Conservation (phyloP, 1,140 invertebrate species). For the Whitmania pigra region DNA sequence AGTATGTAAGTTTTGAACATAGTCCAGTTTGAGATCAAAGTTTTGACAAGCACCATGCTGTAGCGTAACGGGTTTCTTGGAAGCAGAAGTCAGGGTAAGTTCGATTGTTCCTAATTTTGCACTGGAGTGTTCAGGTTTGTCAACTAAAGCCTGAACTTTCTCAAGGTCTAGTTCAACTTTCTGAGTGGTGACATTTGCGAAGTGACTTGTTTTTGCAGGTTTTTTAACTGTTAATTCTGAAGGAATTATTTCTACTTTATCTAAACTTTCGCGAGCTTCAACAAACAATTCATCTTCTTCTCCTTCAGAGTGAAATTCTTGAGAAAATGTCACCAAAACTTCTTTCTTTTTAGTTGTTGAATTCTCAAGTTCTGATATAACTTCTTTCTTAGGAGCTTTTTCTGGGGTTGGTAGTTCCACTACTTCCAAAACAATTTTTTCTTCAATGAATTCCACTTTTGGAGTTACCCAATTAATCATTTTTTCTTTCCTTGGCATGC, state of each 20-base stretch:
- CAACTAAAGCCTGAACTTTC: too few relatives aligned
- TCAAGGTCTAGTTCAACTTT: background rate
- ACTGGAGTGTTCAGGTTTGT: too few relatives aligned
- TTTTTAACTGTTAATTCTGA: background rate
- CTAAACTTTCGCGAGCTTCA: slow-evolving; percentile 15
- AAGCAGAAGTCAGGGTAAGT: too few relatives aligned
- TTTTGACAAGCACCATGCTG: too few relatives aligned
- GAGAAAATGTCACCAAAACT: slow-evolving; percentile 1
- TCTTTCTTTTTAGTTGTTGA: slow-evolving; percentile 4
- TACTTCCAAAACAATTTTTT: background rate
- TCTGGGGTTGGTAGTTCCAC: background rate
- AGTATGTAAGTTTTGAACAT: background rate
- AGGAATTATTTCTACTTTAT: background rate
- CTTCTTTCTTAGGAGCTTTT: background rate
- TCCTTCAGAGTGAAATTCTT: slow-evolving; percentile 19
- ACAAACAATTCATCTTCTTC: slow-evolving; percentile 18
- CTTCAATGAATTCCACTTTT: background rate
- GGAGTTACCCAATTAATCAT: too few relatives aligned
- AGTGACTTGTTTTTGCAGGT: background rate
- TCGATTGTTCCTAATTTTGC: too few relatives aligned
- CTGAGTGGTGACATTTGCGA: background rate
- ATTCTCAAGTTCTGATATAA: background rate
- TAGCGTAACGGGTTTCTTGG: too few relatives aligned
- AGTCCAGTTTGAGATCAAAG: background rate
- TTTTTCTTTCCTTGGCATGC: too few relatives aligned